Conservation (phyloP, 1,140 invertebrate species). For the Leptinotarsa texana region DNA sequence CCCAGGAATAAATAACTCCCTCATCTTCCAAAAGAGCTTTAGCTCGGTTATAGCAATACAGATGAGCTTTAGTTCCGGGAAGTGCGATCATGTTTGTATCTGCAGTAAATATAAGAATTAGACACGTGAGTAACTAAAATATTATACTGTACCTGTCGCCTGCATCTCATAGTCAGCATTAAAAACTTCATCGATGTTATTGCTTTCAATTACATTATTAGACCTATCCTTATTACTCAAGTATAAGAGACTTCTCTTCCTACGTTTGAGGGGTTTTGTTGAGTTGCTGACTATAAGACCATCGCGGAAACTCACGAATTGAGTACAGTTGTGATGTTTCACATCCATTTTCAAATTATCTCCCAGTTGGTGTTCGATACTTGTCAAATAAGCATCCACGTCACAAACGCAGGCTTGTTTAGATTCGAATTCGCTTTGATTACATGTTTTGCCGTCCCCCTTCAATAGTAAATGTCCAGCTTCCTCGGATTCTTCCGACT, state of each 20-base stretch:
- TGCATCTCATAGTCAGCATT: conserved; percentile 16
- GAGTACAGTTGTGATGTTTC: conserved; percentile 14
- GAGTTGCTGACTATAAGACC: conserved; percentile 24
- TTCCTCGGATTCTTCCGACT: background rate
- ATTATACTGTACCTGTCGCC: conserved; percentile 7
- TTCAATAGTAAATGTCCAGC: background rate
- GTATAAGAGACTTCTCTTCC: conserved; percentile 24
- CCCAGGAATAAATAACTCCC: conserved; percentile 22
- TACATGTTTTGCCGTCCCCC: conserved; percentile 22
- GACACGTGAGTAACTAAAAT: too few species aligned
- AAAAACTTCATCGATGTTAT: conserved; percentile 27
- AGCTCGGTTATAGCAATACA: conserved; percentile 33
- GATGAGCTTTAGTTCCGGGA: conserved; percentile 24
- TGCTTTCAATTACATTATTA: conserved; percentile 21
- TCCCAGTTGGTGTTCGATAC: background rate
- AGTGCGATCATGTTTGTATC: conserved; percentile 31
- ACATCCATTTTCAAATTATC: conserved; percentile 2
- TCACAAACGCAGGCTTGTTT: conserved; percentile 29
- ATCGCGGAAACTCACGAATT: conserved; percentile 23
- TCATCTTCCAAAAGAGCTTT: conserved; percentile 22
- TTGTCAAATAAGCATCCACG: conserved; percentile 17
- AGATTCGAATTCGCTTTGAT: conserved; percentile 19
- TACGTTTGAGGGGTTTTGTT: conserved; percentile 11
- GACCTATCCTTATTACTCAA: conserved; percentile 19
- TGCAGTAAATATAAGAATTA: conserved; percentile 28